These are phyloP conservation scores for Scytalopus superciliaris DNA, from an alignment of 2,113 vertebrate species.

Conservation along the genomic window DNA sequence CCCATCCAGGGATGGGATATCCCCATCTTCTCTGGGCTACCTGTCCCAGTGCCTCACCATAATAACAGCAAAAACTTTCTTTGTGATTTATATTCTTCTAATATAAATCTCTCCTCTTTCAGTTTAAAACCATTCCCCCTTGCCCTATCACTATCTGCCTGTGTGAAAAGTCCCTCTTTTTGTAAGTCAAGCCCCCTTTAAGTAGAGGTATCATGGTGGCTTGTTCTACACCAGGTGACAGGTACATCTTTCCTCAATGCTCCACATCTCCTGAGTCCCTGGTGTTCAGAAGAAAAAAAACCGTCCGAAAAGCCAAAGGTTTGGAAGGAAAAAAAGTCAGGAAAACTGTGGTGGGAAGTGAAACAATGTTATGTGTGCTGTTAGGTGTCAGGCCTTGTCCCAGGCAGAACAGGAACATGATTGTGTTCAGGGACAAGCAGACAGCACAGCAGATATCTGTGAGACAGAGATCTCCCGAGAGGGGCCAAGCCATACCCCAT, in stretches of 20 bases:
- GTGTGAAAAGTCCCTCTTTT: background rate
- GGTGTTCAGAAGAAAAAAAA: background rate
- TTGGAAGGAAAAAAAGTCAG: background rate
- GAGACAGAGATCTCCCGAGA: background rate
- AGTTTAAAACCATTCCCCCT: background rate
- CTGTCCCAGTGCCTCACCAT: background rate
- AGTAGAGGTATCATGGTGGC: rapidly evolving
- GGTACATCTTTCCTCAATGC: background rate
- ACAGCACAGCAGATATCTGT: background rate
- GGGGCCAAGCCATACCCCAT: background rate
- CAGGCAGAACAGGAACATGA: background rate
- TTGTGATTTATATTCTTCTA: too few species aligned
- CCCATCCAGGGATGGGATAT: background rate
- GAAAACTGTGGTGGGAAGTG: background rate
- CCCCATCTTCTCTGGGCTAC: too few species aligned
- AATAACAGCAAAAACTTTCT: background rate
- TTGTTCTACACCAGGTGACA: background rate
- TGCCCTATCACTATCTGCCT: background rate
- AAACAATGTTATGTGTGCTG: rapidly evolving
- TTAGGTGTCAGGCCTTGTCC: background rate
- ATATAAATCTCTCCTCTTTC: background rate
- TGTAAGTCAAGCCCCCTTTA: background rate
- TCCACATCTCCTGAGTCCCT: background rate
- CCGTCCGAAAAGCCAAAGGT: background rate
- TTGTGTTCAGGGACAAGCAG: background rate